Base-by-base conservation (phyloP, 2,888 invertebrate genomes). In the Drosophila mercatorum region DNA sequence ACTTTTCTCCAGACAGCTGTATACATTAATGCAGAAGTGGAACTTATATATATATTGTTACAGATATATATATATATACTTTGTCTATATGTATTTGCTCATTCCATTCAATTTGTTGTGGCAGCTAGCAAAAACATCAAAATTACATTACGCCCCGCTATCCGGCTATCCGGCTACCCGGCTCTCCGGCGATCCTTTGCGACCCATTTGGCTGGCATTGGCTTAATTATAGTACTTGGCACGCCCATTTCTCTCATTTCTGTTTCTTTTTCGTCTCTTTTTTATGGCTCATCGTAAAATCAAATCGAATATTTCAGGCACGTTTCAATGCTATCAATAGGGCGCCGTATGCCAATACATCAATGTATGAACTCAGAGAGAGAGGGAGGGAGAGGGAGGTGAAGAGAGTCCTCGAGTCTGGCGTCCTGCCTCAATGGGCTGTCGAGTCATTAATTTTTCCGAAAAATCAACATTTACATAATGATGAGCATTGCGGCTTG, bases 381-480 rank as follows among this genome's bases (percentile, higher is more conserved):
- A 11, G 11, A 38, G 36, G 43, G 31, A 7, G 28, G 11, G 2
- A 3, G 49, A 8, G 44, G n/a, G 41, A 14, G 31, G 47, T 8
- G 17, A 17, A 11, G 26, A 26, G 26, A 26, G 6, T 6, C 26
- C 14, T 46, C 3, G 47, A n/a, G 49, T 49, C 47, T 31, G 0
- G n/a, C 53, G 38, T 65, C 71, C 68, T 66, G 78, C 66, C 76
- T 72, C 72, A 81, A 85, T 78, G 72, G 68, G 56, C 60, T 72
- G 71, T 63, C 75, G 76, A 79, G 73, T 79, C 88, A 88, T 86
- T 88, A 88, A 88, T 86, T 86, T 87, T 81, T 81, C 68, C 81
- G 73, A 78, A 74, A 78, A 70, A 68, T 75, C 67, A 61, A 74
- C 75, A 85, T 85, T 86, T 87, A 72, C 87, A 86, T 84, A 83